phyloP scores from a whole-genome alignment of 1,140 invertebrate genomes.

The Lutraria rhynchaena region DNA sequence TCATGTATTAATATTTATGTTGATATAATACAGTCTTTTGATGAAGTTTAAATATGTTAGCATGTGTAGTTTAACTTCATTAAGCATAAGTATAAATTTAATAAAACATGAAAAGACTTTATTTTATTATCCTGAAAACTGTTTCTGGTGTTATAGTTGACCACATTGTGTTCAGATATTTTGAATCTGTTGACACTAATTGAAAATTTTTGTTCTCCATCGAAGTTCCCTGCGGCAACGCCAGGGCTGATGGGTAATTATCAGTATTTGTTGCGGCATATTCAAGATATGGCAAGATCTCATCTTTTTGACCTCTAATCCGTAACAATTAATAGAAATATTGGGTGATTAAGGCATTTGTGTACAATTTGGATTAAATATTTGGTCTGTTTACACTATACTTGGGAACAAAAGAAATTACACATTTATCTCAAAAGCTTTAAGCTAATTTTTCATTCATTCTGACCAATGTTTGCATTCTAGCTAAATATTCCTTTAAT shows the following conservation, averaged over 20 bases:
- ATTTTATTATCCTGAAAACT: no score
- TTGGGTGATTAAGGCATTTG: conserved; percentile 53
- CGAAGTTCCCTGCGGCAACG: background rate
- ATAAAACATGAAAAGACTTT: no score
- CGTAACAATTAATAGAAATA: conserved; percentile 55
- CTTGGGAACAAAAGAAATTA: conserved; percentile 58
- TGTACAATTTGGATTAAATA: conserved; percentile 55
- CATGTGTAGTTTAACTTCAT: no score
- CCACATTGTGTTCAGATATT: no score
- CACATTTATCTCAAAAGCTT: conserved; percentile 38
- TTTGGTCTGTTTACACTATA: conserved; percentile 37
- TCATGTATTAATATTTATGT: no score
- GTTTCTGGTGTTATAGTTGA: no score
- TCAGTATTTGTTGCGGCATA: background rate
- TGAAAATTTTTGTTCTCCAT: conserved; percentile 20
- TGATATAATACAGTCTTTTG: no score
- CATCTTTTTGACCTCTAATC: conserved; percentile 1
- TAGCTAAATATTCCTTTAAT: conserved; percentile 53
- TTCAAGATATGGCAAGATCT: background rate
- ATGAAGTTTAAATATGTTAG: no score
- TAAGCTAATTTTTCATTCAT: conserved; percentile 51
- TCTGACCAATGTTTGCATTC: conserved; percentile 42
- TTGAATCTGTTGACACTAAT: conserved; percentile 14
- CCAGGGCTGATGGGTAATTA: conserved; percentile 3
- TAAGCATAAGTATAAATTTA: no score